Evolutionary conservation across 2,113 vertebrate genomes (phyloP), one percentile per base, ranked within the genome.

Genomic region (Centropus bengalensis): DNA sequence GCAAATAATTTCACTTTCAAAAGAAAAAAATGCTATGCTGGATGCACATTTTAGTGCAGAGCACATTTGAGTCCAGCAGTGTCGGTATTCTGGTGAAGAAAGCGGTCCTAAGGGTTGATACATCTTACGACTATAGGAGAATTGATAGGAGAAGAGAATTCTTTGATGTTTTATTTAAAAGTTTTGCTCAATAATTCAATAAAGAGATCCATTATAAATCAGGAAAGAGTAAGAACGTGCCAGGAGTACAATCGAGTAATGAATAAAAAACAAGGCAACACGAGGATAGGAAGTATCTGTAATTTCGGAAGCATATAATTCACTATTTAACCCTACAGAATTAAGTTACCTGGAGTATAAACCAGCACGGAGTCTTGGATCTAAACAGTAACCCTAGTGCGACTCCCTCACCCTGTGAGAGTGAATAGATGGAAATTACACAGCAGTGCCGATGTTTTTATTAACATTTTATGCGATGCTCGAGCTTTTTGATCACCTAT

Each of bases 131-230:
- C 94, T 95, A 55, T 56, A 83, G 80, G 71, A 96, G 83, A 97
- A 92, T 30, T 92, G 86, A 92, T 94, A 86, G 88, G 24, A 95
- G 86, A 91, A 91, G 69, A 95, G 52, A 84, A 86, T 84, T 51
- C 95, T 97, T 97, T 91, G 93, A 96, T 97, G 83, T 94, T 97
- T 96, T 96, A 96, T 97, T 96, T 96, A 96, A 96, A 80, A 87
- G 49, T 91, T 96, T 92, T 94, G 78, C 88, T 97, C 94, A 96
- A 95, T 97, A 96, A 96, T 97, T 97, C 95, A 97, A 75, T 91
- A 96, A 96, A 92, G 92, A 94, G 84, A 93, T 93, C 89, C 73
- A 92, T 96, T 96, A 96, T 95, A 95, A 92, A 95, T 78, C 79
- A 93, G 51, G 60, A 95, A 95, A 82, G 82, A 87, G 86, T 88